Conservation (phyloP, 2,888 invertebrate species). For the Cheilosia grossa region DNA sequence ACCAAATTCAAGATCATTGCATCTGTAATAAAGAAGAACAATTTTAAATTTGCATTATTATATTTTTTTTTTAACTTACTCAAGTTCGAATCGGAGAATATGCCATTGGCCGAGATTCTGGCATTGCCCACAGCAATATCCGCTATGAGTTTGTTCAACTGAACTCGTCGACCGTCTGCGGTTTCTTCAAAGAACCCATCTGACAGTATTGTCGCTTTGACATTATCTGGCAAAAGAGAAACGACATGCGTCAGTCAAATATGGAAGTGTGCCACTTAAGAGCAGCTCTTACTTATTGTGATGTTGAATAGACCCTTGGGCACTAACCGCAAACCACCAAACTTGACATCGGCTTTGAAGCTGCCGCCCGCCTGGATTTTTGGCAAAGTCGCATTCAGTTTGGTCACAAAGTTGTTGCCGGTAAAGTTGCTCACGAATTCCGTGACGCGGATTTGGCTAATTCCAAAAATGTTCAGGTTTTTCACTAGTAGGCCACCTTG, state of each 20-base stretch:
- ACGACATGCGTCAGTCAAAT: not conserved
- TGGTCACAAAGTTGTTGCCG: conserved; percentile 85
- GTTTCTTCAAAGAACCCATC: conserved; percentile 79
- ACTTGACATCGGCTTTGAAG: conserved; percentile 86
- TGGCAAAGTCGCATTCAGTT: conserved; percentile 86
- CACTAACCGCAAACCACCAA: conserved; percentile 86
- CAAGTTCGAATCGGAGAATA: conserved; percentile 81
- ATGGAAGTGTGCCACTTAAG: not conserved
- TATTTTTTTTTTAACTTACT: conserved; percentile 75
- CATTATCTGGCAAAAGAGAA: conserved; percentile 76
- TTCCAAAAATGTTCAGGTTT: conserved; percentile 84
- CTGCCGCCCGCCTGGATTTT: conserved; percentile 85
- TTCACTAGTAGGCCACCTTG: conserved; percentile 81
- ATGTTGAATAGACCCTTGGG: conserved; percentile 86
- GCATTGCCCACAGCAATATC: conserved; percentile 80
- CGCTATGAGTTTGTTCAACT: conserved; percentile 80
- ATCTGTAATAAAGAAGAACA: conserved; percentile 76
- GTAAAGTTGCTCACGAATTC: conserved; percentile 85
- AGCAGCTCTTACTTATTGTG: conserved; percentile 85
- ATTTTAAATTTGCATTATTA: too few relatives aligned
- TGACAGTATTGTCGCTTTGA: conserved; percentile 79
- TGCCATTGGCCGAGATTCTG: conserved; percentile 80
- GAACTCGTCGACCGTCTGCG: conserved; percentile 77
- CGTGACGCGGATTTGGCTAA: conserved; percentile 84
- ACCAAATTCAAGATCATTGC: conserved; percentile 83